These are phyloP conservation scores for Mylabris phalerata DNA, from an alignment of 1,140 invertebrate genomes.

Conservation along the genomic window DNA sequence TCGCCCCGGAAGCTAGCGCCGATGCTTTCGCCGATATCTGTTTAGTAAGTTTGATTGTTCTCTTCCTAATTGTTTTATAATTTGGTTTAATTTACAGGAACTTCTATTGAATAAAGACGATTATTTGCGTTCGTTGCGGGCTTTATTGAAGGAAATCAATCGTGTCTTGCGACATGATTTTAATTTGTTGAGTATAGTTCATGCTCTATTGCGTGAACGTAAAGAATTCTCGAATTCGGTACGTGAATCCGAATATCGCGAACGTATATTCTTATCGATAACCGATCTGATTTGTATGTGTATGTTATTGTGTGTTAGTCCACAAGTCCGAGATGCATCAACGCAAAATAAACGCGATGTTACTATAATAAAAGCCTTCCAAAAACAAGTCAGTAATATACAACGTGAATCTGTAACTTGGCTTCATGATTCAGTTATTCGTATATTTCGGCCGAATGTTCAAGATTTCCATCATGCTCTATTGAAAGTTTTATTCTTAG, in stretches of 20 bases:
- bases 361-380: slow-evolving; percentile 38
- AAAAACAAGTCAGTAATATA: slow-evolving; percentile 61
- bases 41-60: slow-evolving; percentile 43
- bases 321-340: slow-evolving; percentile 67
- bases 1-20: slow-evolving; percentile 67
- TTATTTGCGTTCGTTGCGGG: slow-evolving; percentile 76
- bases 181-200: slow-evolving; percentile 63
- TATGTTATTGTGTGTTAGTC: slow-evolving; percentile 73
- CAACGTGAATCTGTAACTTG: slow-evolving; percentile 78
- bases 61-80: neutral
- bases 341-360: slow-evolving; percentile 51
- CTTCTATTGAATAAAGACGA: slow-evolving; percentile 83
- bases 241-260: slow-evolving; percentile 61
- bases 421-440: slow-evolving; percentile 73
- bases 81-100: slow-evolving; percentile 52
- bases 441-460: slow-evolving; percentile 63
- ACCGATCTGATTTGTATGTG: slow-evolving; percentile 80
- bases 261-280: slow-evolving; percentile 76
- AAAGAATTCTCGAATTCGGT: slow-evolving; percentile 47
- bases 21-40: slow-evolving; percentile 73
- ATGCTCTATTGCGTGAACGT: slow-evolving; percentile 60
- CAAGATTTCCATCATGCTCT: slow-evolving; percentile 72
- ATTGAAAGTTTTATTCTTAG: slow-evolving; percentile 82
- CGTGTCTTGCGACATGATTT: slow-evolving; percentile 75
- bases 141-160: slow-evolving; percentile 80